A percentile compares a stretch with the other conserved stretches of the same genome.
phyloP scores from a whole-genome alignment of 2,113 vertebrate species.

The Xiphias gladius region DNA sequence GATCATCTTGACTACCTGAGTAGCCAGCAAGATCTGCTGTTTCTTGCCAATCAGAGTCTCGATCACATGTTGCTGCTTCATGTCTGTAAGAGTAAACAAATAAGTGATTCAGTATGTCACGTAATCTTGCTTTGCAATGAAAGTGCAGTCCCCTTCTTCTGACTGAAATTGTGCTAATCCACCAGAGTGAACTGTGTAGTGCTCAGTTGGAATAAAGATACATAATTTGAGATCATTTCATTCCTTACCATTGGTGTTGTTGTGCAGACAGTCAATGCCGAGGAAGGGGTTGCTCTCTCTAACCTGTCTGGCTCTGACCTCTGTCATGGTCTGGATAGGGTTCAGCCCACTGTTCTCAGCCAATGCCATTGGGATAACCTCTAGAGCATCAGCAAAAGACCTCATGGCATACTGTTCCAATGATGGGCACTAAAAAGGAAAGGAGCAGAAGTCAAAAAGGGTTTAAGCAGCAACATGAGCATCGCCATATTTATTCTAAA shows the following conservation, averaged over 20 bases:
- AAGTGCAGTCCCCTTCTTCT: neutral
- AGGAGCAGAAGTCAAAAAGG: neutral
- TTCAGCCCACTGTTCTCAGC: constrained; percentile 96
- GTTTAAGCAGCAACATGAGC: neutral
- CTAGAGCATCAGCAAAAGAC: constrained; percentile 94
- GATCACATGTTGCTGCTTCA: constrained; percentile 97
- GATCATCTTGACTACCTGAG: constrained; percentile 98
- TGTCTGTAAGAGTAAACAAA: constrained; percentile 85
- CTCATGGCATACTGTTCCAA: constrained; percentile 99
- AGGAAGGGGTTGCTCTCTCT: constrained; percentile 92
- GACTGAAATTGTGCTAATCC: neutral
- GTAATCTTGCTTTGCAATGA: neutral
- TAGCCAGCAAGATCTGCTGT: constrained; percentile 95
- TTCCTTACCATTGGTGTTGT: constrained; percentile 92
- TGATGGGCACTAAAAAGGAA: constrained; percentile 90
- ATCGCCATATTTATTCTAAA: neutral
- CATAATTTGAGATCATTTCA: neutral
- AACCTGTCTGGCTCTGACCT: constrained; percentile 93
- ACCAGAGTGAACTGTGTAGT: neutral
- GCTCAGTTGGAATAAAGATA: neutral
- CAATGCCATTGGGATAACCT: constrained; percentile 96
- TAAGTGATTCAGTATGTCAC: neutral
- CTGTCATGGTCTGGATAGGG: constrained; percentile 97
- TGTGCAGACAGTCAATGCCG: constrained; percentile 94
- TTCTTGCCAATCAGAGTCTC: constrained; percentile 98